Evolutionary conservation across 2,113 vertebrate species (phyloP).

Genomic region (Paedocypris sp.): DNA sequence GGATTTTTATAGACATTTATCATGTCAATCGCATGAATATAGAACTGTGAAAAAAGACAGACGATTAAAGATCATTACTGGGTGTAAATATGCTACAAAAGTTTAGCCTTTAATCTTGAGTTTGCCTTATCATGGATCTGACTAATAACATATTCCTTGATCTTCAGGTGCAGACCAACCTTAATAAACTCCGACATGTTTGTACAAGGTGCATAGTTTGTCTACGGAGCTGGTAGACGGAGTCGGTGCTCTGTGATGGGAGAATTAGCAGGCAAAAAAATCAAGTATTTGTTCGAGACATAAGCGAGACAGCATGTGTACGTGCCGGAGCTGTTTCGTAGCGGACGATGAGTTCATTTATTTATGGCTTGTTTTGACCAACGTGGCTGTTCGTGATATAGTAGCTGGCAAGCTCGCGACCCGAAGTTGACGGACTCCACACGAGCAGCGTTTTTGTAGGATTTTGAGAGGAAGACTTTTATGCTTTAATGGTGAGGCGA

Average conservation of each 20-base stretch:
- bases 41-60: neutral
- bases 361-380: neutral
- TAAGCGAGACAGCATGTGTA: neutral
- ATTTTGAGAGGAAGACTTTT: too few relatives aligned
- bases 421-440: neutral
- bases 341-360: neutral
- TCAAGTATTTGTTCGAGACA: neutral
- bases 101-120: neutral
- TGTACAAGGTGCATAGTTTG: neutral
- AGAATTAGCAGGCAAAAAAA: too few relatives aligned
- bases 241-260: too few relatives aligned
- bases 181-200: neutral
- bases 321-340: neutral
- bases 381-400: neutral
- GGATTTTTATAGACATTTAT: neutral
- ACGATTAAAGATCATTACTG: neutral
- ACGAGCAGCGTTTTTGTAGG: neutral
- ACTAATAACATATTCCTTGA: neutral
- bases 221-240: too few relatives aligned
- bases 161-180: neutral
- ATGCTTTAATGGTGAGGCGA: too few relatives aligned
- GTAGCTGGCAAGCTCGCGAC: neutral
- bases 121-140: neutral
- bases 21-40: neutral
- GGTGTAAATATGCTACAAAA: neutral